Conservation (phyloP, 2,113 vertebrate species). For the Pipra filicauda region DNA sequence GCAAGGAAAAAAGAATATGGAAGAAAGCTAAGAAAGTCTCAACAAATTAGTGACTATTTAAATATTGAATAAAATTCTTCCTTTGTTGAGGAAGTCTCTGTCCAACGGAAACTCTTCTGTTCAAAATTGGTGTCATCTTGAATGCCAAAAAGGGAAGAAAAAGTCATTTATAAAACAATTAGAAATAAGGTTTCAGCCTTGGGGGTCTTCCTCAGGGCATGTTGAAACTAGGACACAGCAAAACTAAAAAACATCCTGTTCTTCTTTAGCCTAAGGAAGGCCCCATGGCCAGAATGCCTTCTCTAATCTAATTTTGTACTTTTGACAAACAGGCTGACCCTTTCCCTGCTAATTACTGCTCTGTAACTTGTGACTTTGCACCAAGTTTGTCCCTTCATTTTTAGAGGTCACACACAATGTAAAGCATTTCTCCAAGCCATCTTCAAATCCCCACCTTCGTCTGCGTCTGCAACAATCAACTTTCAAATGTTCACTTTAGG, state of each 20-base stretch:
- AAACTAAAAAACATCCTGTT: slow-evolving; percentile 67
- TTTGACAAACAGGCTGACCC: slow-evolving; percentile 58
- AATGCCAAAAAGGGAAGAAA: slow-evolving; percentile 53
- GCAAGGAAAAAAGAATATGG: neutral
- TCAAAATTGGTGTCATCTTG: slow-evolving; percentile 21
- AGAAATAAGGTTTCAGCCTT: slow-evolving; percentile 61
- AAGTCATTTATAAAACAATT: slow-evolving; percentile 70
- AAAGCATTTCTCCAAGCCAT: neutral
- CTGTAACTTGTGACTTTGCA: neutral
- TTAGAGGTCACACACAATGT: neutral
- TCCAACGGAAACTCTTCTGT: neutral
- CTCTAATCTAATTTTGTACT: slow-evolving; percentile 55
- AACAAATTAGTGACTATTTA: neutral
- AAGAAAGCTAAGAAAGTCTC: neutral
- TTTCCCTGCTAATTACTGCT: slow-evolving; percentile 45
- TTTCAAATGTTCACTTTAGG: neutral
- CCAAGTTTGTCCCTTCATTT: neutral
- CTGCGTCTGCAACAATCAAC: neutral
- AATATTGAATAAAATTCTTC: neutral
- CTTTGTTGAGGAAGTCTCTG: neutral
- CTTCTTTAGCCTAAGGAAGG: slow-evolving; percentile 65
- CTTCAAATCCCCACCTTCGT: neutral
- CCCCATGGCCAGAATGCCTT: slow-evolving; percentile 60
- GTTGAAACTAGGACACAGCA: slow-evolving; percentile 63
- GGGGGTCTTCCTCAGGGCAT: slow-evolving; percentile 67